phyloP scores from a whole-genome alignment of 2,888 invertebrate species.

The Labia minor region DNA sequence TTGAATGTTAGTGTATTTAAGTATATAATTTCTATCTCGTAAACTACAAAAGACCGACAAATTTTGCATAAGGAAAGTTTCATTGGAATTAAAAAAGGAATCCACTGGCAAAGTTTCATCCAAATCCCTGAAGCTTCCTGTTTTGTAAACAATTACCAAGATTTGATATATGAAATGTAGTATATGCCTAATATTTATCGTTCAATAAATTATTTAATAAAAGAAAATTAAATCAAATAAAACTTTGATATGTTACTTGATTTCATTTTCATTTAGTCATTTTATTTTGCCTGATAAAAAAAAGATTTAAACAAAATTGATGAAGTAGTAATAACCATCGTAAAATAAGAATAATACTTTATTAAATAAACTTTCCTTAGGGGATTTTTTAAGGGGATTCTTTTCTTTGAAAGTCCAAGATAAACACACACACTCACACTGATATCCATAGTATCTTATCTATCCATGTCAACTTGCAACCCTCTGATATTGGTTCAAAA shows the following conservation, averaged over 20 bases:
- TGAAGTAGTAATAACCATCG: not conserved
- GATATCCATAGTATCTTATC: not conserved
- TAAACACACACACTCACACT: not conserved
- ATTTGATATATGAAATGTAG: no score
- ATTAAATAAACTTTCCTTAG: not conserved
- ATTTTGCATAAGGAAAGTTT: no score
- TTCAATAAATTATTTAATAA: no score
- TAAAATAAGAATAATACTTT: not conserved
- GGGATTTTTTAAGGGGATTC: not conserved
- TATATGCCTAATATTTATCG: no score
- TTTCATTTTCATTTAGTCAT: not conserved
- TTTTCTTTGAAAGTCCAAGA: not conserved
- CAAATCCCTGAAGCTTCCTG: no score
- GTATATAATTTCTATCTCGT: no score
- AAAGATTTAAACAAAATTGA: not conserved
- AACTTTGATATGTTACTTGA: not conserved
- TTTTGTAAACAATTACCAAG: no score
- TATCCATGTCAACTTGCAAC: not conserved
- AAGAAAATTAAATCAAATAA: not conserved
- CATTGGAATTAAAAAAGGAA: no score
- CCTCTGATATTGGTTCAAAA: not conserved
- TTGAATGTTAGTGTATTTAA: no score
- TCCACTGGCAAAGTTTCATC: no score
- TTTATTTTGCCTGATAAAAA: not conserved
- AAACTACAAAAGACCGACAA: no score